Base-by-base conservation (phyloP, 2,888 invertebrate species). In the Standfussiana lucernea region DNA sequence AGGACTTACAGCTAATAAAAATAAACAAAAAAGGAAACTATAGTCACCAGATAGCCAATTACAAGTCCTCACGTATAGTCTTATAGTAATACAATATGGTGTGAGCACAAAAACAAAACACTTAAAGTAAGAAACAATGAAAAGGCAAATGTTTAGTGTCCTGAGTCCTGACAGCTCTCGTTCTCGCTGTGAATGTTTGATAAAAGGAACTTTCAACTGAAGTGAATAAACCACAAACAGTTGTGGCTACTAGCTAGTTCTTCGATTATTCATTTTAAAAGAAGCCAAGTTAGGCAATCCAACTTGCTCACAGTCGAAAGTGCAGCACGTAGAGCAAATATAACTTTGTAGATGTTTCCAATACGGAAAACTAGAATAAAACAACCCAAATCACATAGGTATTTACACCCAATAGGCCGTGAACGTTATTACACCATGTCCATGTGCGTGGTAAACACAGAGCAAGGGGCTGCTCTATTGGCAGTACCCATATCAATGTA, bases 401-500 rank as follows among this genome's bases (percentile, higher is more conserved):
- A 79, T 75, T 77, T 67, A 69, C 72, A 86, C 71, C 53, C 67
- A 77, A 80, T 75, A 83, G 65, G 37, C 40, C 61, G 56, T 62
- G 67, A 78, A 77, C 71, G 80, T 75, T 80, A 74, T 83, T 75
- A 70, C 66, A 72, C 61, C 47, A 70, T 64, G 73, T 62, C 68
- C 78, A 79, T 85, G 66, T 75, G 53, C 65, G 76, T 72, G 84
- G 86, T 87, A 82, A 88, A 86, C 87, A 88, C 79, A 87, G 82
- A 81, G 77, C 83, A 79, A 72, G 66, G 65, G 86, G 84, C 77
- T 76, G 85, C 82, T 83, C 82, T 79, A 86, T 82, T 91, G 90
- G 90, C 89, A 88, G 89, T 88, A 93, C 92, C 92, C 91, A 89
- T 92, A 91, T 93, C 93, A 92, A 93, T 90, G 91, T 91, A 90